Percentiles rank a stretch among this genome's conserved stretches.
Evolutionary conservation across 2,888 invertebrate genomes (phyloP).

Genomic region (Cabera pusaria): DNA sequence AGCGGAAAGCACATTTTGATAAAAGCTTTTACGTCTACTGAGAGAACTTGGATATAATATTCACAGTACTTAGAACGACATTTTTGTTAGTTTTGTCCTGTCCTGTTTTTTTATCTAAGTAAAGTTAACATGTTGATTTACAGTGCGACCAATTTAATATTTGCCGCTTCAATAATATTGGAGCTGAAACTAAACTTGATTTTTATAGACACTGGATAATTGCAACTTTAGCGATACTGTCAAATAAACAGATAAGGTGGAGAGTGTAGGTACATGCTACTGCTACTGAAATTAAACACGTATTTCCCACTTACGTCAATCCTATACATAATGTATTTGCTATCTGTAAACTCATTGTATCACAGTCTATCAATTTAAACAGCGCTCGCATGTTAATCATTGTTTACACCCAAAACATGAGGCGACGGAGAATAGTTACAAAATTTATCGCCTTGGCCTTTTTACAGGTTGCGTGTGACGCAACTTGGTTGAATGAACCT

Average conservation of each 20-base stretch:
- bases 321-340: slow-evolving; percentile 8
- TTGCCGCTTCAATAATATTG: no score
- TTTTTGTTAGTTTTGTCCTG: not conserved
- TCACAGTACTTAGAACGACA: slow-evolving; percentile 6
- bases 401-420: slow-evolving; percentile 27
- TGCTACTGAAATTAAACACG: slow-evolving; percentile 7
- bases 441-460: slow-evolving; percentile 27
- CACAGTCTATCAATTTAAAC: slow-evolving; percentile 22
- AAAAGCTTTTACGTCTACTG: slow-evolving; percentile 28
- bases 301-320: slow-evolving; percentile 18
- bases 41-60: slow-evolving; percentile 20
- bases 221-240: no score
- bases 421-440: slow-evolving; percentile 26
- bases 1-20: slow-evolving; percentile 24
- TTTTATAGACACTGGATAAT: no score
- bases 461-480: slow-evolving; percentile 32
- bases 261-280: no score
- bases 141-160: no score
- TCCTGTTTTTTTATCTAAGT: no score
- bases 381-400: slow-evolving; percentile 20
- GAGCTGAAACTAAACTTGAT: no score
- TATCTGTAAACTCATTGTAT: slow-evolving; percentile 16
- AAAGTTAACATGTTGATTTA: no score
- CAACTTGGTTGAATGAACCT: slow-evolving; percentile 37
- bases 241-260: no score